phyloP scores from a whole-genome alignment of 2,797 vertebrate species.

The Eulemur albifrons region DNA sequence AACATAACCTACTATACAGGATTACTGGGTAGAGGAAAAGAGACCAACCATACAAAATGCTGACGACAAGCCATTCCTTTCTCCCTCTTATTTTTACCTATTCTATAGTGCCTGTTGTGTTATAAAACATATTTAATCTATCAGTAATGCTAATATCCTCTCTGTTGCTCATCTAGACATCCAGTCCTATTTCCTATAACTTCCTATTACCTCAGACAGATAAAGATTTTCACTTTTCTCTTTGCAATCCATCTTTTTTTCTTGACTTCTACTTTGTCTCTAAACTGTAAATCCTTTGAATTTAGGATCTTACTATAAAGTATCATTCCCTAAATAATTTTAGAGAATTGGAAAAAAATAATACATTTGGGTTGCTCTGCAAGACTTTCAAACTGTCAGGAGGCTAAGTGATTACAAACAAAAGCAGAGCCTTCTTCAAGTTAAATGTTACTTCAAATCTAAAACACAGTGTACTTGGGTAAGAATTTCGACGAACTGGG shows the following conservation, averaged over 20 bases:
- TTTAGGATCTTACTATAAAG: not conserved
- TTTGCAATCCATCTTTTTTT: not conserved
- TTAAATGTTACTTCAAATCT: not conserved
- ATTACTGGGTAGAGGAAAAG: not conserved
- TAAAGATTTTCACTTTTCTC: not conserved
- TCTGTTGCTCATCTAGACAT: not conserved
- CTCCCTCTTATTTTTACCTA: not conserved
- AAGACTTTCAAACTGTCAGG: conserved; percentile 12
- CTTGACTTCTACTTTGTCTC: not conserved
- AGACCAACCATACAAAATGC: not conserved
- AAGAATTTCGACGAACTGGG: not conserved
- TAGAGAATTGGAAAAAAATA: not conserved
- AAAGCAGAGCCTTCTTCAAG: conserved; percentile 2
- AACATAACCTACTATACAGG: not conserved
- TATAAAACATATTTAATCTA: not conserved
- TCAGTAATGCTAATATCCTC: not conserved
- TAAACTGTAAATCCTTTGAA: not conserved
- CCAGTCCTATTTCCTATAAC: not conserved
- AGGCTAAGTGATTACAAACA: not conserved
- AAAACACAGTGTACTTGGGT: not conserved
- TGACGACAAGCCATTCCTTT: not conserved
- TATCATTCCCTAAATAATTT: not conserved
- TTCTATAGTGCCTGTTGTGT: not conserved
- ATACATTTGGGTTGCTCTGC: not conserved
- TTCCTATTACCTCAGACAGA: not conserved